Conservation (phyloP, 2,113 vertebrate species). For the Pimephales promelas region DNA sequence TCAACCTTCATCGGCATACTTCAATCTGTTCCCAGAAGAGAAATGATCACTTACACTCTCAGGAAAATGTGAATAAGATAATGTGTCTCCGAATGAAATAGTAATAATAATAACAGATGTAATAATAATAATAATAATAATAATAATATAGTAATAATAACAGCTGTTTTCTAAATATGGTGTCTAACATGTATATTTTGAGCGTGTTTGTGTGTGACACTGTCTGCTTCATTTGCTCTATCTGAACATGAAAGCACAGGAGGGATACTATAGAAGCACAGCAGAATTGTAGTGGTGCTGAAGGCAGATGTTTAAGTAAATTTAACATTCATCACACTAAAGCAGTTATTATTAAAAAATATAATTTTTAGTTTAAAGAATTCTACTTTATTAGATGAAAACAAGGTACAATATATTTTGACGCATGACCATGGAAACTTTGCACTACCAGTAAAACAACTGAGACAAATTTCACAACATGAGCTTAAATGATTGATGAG, state of each 20-base stretch:
- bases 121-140: no score
- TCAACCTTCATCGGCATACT: constrained; percentile 12
- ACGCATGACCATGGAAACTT: not conserved
- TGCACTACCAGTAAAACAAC: not conserved
- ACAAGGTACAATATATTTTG: not conserved
- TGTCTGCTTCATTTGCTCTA: not conserved
- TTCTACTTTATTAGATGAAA: no score
- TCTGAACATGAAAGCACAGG: not conserved
- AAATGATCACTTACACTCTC: not conserved
- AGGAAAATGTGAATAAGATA: not conserved
- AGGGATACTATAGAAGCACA: no score
- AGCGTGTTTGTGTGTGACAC: not conserved
- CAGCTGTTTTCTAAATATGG: not conserved
- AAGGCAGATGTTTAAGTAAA: not conserved
- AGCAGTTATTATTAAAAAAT: no score
- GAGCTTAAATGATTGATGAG: not conserved
- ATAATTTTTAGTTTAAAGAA: no score
- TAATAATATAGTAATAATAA: no score
- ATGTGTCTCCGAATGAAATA: not conserved
- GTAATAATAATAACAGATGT: no score
- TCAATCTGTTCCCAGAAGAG: constrained; percentile 11
- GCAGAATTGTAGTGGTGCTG: not conserved
- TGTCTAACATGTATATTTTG: not conserved
- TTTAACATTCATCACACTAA: no score
- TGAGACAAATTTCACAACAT: no score